Evolutionary conservation across 2,888 invertebrate species (phyloP), one percentile per base, ranked within the genome.

Genomic region (Iselma pallidipennis): DNA sequence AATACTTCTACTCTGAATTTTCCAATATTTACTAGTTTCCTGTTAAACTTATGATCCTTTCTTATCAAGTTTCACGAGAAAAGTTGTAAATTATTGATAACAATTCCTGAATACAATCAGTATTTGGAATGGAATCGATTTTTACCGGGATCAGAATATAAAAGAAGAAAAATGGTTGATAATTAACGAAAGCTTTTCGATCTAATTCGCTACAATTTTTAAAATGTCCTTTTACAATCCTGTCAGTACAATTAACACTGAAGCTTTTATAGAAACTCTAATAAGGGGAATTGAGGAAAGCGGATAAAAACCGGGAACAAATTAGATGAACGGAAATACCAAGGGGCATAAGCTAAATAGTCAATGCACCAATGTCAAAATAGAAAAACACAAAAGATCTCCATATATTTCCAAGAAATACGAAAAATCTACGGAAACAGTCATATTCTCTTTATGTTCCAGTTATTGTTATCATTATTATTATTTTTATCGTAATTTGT

Each of bases 211-310:
- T 0, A 45, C 21, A 21, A 45, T 45, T 45, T 45, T 45, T 21
- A 45, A 45, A 45, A 21, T 21, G 45, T 45, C 45, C 45, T 45
- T 45, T 45, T 45, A 45, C 45, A 45, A 45, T 45, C 7, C 45
- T 45, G 45, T 45, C 45, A 21, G 45, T 45, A 45, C 45, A 45
- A 45, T 45, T 45, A 45, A 45, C 45, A 45, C 21, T 10, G 9
- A 45, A 19, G 45, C 45, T 45, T 45, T 45, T 19, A 45, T 10
- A 45, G 21, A 1, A 12, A 45, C 45, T 45, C 10, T 45, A 21
- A 45, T 45, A 45, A 45, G 45, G 10, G 19, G 45, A 45, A 45
- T 45, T 4, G 45, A 21, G 19, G 21, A 45, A 21, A 45, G 5
- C 42, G 42, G 3, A 45, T 45, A 45, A 45, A 10, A 45, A 45